These are phyloP conservation scores for Okamejei kenojei DNA, from an alignment of 2,797 vertebrate genomes.

Conservation along the genomic window DNA sequence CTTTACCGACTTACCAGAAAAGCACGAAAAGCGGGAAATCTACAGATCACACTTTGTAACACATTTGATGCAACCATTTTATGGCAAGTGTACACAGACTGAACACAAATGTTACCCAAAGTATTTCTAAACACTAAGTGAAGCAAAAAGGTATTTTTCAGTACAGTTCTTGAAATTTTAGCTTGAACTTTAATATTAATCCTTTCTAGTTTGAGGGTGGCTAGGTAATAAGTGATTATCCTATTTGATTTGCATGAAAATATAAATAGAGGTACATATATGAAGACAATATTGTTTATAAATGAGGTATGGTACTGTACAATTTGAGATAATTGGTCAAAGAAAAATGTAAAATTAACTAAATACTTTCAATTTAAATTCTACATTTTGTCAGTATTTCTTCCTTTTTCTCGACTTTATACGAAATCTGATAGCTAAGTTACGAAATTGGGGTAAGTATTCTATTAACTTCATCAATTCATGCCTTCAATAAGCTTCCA, in stretches of 20 bases:
- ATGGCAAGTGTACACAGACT: not conserved
- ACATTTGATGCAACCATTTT: not conserved
- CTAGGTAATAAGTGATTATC: not conserved
- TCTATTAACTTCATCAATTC: not conserved
- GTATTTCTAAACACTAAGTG: not conserved
- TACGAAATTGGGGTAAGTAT: not conserved
- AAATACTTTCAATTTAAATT: not conserved
- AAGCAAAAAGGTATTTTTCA: not conserved
- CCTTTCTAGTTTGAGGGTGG: not conserved
- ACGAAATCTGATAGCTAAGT: not conserved
- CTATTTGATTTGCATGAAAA: not conserved
- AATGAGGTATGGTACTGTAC: not conserved
- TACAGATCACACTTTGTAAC: not conserved
- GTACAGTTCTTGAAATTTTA: not conserved
- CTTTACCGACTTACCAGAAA: constrained; percentile 29
- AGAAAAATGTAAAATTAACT: not conserved
- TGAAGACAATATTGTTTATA: not conserved
- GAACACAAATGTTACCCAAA: not conserved
- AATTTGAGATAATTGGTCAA: not conserved
- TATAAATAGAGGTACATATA: not conserved
- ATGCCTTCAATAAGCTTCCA: not conserved
- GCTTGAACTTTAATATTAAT: not conserved
- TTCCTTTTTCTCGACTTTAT: not conserved
- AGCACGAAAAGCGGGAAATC: not conserved
- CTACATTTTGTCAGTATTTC: not conserved